Base-by-base conservation (phyloP, 2,113 vertebrate genomes). In the Labeo rohita region DNA sequence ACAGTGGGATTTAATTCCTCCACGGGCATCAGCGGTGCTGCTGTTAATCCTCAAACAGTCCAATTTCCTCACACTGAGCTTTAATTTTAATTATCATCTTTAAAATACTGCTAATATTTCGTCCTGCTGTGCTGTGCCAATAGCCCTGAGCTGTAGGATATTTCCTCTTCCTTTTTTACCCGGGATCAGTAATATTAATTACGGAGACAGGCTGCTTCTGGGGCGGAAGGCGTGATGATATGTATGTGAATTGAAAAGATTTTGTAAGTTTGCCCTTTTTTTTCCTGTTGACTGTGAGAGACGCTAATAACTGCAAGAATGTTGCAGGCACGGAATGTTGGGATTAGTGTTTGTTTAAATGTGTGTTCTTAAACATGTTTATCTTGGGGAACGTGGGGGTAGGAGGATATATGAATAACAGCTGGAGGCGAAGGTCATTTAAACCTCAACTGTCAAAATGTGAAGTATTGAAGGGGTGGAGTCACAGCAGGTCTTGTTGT, bases 61-160 rank as follows among this genome's bases (percentile, higher is more conserved):
- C 52, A 61, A 80, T 84, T 84, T 86, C 76, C 47, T 43, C 87
- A 85, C 50, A 72, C 84, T 85, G 84, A 68, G 84, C 18, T 85
- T 78, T 78, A 85, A 54, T 85, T 85, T 85, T 80, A 85, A 85
- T 85, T 85, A 85, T 85, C 76, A 39, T 84, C 66, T 85, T 77
- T 84, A 84, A 88, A 88, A 81, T 78, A 75, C 75, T 65, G 83
- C 83, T 81, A 85, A 88, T 88, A 80, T 88, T 84, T 54, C 70
- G 15, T 74, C 75, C 86, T 63, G 66, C 82, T 76, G 77, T 23
- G 65, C 52, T 23, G 45, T 84, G 61, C 83, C 83, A 78, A 43
- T 28, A 72, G 77, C 82, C 43, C 10, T 54, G 68, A 63, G 75
- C 63, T 76, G 68, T 84, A 54, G 76, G 66, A 85, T 85, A 59